Conservation (phyloP, 2,113 vertebrate genomes). For the Paralichthys olivaceus region DNA sequence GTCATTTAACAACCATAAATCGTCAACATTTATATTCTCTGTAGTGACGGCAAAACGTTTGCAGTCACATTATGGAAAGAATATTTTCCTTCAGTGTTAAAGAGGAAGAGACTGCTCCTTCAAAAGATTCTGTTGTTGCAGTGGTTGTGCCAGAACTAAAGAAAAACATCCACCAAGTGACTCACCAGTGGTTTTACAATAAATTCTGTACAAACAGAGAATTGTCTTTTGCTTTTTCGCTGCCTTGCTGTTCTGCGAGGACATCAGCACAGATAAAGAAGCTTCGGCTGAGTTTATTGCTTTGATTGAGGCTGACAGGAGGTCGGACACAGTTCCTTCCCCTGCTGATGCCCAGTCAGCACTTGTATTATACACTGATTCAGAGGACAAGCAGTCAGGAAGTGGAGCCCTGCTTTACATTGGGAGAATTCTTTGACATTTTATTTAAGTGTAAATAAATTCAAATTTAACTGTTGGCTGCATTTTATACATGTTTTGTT, state of each 20-base stretch:
- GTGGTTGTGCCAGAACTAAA: neutral
- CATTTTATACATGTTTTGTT: too few relatives aligned
- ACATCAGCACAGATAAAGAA: neutral
- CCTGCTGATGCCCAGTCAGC: conserved; percentile 46
- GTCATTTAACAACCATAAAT: too few relatives aligned
- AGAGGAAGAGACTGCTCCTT: neutral
- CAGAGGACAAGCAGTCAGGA: conserved; percentile 19
- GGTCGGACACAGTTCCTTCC: conserved; percentile 20
- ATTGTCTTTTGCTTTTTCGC: neutral
- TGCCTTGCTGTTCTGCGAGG: neutral
- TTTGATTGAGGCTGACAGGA: conserved; percentile 22
- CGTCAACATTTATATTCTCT: too few relatives aligned
- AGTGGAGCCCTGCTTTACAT: neutral
- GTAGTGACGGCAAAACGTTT: neutral
- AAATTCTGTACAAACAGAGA: neutral
- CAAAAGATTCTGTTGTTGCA: neutral
- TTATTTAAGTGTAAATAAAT: too few relatives aligned
- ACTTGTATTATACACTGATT: conserved; percentile 9
- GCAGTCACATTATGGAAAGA: neutral
- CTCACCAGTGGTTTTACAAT: conserved; percentile 4
- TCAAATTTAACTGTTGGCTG: too few relatives aligned
- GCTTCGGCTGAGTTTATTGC: conserved; percentile 18
- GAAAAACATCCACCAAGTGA: conserved; percentile 23
- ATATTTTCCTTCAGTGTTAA: neutral
- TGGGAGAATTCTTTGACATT: too few relatives aligned